Base-by-base conservation (phyloP, 2,113 vertebrate genomes). In the Vidua chalybeata region DNA sequence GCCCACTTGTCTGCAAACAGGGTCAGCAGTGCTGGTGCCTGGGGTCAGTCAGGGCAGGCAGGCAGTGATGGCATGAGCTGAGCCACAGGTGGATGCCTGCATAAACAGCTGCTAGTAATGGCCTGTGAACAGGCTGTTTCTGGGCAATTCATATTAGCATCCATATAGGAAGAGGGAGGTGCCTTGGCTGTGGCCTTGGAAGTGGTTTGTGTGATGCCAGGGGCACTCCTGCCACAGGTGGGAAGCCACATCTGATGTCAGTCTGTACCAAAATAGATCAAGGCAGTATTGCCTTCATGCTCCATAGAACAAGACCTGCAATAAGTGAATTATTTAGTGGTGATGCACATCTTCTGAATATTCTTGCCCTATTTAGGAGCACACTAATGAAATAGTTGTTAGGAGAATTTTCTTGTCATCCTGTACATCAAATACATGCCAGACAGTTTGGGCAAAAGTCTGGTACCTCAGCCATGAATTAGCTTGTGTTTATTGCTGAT, bases 321-420 rank as follows among this genome's bases (percentile, higher is more conserved):
- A 77, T 10, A 48, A 89, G 72, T 92, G 83, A 96, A 93, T 96
- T 88, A 86, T 86, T 96, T 75, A 78, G 76, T 68, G 77, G 66
- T 94, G 92, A 95, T 93, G 80, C 92, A 94, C 77, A 66, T 31
- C 64, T 48, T 27, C 62, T 96, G 82, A 90, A 91, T 85, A 91
- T 83, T 85, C 82, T 84, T 86, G 72, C 22, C 82, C 90, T 96
- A 78, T 92, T 95, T 96, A 92, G 41, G 35, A 48, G 23, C 2
- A 6, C 35, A 37, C 37, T 88, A 93, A 86, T 94, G 33, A 89
- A 94, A 75, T 72, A 61, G 51, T 67, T 77, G 43, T 74, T 96
- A 71, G 3, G 58, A 93, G 41, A 54, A 55, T 19, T 85, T 93
- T 83, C 48, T 84, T 55, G 8, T 92, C 73, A 64, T 72, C 61